A percentile compares a stretch with the other conserved stretches of the same genome.
phyloP scores from a whole-genome alignment of 2,797 vertebrate species.

The Gallirallus australis region DNA sequence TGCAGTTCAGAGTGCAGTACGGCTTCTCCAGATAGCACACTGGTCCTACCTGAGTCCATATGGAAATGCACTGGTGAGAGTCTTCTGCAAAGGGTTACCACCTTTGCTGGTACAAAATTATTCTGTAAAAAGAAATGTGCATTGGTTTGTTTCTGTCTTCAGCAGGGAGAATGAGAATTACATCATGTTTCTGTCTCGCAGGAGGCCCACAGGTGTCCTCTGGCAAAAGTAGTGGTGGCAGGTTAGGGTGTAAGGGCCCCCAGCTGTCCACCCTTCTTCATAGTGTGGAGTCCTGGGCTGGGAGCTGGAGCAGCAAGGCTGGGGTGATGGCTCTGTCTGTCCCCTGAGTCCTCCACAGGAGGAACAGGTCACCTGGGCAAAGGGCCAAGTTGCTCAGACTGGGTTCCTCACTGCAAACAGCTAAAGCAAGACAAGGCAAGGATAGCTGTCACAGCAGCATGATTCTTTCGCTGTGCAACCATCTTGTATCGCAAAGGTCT shows the following conservation, averaged over 20 bases:
- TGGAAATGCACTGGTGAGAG: neutral
- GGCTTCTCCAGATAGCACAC: neutral
- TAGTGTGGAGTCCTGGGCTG: neutral
- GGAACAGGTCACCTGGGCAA: neutral
- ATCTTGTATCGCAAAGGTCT: neutral
- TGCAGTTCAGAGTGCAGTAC: rapidly evolving
- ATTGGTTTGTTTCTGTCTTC: neutral
- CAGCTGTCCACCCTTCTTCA: neutral
- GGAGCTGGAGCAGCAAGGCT: neutral
- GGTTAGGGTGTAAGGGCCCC: neutral
- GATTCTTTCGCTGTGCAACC: neutral
- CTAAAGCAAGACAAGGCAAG: neutral
- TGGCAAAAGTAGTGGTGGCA: neutral
- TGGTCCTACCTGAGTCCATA: neutral
- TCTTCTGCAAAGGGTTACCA: neutral
- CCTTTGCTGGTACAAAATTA: neutral
- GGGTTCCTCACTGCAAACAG: neutral
- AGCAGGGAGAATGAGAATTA: neutral
- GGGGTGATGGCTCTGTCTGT: neutral
- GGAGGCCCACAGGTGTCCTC: neutral
- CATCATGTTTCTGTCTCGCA: neutral
- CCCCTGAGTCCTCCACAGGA: neutral
- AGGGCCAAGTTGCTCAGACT: neutral
- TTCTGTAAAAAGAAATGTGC: neutral
- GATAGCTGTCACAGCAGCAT: neutral